Conservation (phyloP, 2,888 invertebrate genomes). For the Ophioninae sp. region DNA sequence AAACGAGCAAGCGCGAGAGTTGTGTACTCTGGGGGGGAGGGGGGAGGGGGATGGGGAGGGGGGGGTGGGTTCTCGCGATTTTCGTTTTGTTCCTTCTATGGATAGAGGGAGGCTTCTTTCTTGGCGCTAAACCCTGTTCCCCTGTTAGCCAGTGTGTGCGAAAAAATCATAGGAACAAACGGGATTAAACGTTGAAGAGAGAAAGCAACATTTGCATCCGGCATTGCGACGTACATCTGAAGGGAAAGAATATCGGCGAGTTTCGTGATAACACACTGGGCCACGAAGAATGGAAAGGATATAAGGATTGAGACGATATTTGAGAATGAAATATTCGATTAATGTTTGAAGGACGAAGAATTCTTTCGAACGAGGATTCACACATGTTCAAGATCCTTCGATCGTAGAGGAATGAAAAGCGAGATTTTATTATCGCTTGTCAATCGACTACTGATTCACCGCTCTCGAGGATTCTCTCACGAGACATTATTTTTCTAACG, state of each 20-base stretch:
- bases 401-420: neutral
- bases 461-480: neutral
- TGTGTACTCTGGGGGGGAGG: no score
- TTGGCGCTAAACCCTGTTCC: slow-evolving; percentile 43
- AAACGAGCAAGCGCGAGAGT: slow-evolving; percentile 60
- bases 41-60: no score
- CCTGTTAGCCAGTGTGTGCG: slow-evolving; percentile 36
- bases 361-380: neutral
- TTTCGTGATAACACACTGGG: slow-evolving; percentile 1
- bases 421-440: neutral
- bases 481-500: neutral
- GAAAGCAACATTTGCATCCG: slow-evolving; percentile 41
- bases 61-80: no score
- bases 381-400: neutral
- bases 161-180: slow-evolving; percentile 55
- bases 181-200: slow-evolving; percentile 54
- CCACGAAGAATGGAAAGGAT: slow-evolving; percentile 12
- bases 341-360: neutral
- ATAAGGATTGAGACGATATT: slow-evolving; percentile 11
- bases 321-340: neutral
- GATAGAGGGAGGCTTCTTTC: no score
- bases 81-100: no score
- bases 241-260: slow-evolving; percentile 29
- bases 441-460: neutral
- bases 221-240: slow-evolving; percentile 37